Conservation (phyloP, 2,113 vertebrate species). For the Hypomesus transpacificus region DNA sequence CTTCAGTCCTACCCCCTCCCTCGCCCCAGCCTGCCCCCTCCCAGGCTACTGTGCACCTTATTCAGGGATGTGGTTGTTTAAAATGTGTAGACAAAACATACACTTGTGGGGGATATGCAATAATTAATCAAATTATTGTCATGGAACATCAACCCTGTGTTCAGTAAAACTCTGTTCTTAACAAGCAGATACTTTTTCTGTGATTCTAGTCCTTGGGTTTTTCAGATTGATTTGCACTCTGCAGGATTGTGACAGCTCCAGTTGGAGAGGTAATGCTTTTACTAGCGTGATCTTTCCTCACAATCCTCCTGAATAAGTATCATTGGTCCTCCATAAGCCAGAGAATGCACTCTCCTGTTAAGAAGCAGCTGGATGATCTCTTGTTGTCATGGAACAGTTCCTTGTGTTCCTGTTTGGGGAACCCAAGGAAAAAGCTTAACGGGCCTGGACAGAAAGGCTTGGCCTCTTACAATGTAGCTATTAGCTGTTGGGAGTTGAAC, state of each 20-base stretch:
- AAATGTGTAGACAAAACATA: conserved; percentile 50
- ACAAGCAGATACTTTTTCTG: not conserved
- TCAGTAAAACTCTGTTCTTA: not conserved
- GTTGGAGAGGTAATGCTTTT: conserved; percentile 31
- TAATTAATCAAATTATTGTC: conserved; percentile 1
- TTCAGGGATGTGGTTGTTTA: conserved; percentile 68
- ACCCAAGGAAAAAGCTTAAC: too few species aligned
- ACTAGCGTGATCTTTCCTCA: conserved; percentile 28
- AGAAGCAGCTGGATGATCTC: not conserved
- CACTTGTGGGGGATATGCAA: conserved; percentile 25
- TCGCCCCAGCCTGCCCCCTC: conserved; percentile 17
- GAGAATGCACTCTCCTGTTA: not conserved
- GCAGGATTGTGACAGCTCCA: conserved; percentile 20
- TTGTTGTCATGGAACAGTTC: too few species aligned
- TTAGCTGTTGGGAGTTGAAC: too few species aligned
- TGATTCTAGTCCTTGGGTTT: not conserved
- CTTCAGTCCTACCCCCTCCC: conserved; percentile 7
- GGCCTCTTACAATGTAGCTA: too few species aligned
- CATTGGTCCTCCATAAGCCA: not conserved
- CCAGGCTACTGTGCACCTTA: conserved; percentile 66
- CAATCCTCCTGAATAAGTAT: conserved; percentile 5
- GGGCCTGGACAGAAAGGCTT: too few species aligned
- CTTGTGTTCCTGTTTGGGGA: not conserved
- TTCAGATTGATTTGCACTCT: conserved; percentile 59
- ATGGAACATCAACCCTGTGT: not conserved